These are phyloP conservation scores for Dermatophagoides farinae DNA, from an alignment of 1,140 invertebrate species.

Conservation along the genomic window DNA sequence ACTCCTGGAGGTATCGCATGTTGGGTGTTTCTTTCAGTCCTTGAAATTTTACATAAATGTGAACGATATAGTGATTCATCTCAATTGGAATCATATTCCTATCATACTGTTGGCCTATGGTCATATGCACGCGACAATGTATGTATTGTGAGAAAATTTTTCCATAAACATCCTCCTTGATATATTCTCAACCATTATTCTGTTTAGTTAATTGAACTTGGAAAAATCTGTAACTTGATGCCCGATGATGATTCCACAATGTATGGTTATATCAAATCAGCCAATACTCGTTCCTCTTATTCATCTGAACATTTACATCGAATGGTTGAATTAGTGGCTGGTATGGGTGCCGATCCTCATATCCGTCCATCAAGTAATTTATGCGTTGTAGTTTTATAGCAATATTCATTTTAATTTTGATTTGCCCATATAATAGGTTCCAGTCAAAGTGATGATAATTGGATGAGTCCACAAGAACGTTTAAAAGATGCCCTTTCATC, in stretches of 20 bases:
- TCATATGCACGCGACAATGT: conserved; percentile 81
- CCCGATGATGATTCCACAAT: conserved; percentile 34
- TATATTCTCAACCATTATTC: conserved; percentile 6
- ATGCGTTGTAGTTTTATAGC: not conserved
- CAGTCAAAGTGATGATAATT: not conserved
- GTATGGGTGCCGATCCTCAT: conserved; percentile 39
- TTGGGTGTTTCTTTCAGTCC: conserved; percentile 76
- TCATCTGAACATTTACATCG: conserved; percentile 66
- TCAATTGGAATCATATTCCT: conserved; percentile 46
- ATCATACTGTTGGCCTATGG: conserved; percentile 70
- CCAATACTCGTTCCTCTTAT: conserved; percentile 24
- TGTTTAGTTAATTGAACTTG: conserved; percentile 52
- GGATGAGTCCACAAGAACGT: conserved; percentile 50
- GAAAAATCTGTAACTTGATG: conserved; percentile 72
- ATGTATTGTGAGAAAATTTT: conserved; percentile 10
- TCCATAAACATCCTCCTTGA: conserved; percentile 1
- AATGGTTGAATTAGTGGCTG: conserved; percentile 67
- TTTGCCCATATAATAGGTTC: not conserved
- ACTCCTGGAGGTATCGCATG: conserved; percentile 64
- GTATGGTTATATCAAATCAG: conserved; percentile 16
- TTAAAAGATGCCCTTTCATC: conserved; percentile 75
- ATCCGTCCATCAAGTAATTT: not conserved
- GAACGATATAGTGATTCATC: conserved; percentile 23
- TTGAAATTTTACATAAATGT: conserved; percentile 58
- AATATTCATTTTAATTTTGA: not conserved